phyloP scores from a whole-genome alignment of 1,140 invertebrate genomes.

The Helicoverpa zea region DNA sequence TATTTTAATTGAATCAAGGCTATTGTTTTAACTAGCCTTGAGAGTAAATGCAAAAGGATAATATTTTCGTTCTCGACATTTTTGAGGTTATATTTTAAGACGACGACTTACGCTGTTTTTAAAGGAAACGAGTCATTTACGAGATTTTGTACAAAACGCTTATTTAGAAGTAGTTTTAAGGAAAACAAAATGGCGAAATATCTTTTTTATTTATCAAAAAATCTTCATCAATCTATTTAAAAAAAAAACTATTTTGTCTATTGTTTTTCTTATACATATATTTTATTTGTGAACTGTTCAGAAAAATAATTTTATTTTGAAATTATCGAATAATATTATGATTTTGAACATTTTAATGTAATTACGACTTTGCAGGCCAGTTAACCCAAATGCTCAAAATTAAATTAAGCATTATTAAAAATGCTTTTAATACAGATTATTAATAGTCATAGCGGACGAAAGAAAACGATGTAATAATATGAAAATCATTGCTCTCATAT shows the following conservation, averaged over 20 bases:
- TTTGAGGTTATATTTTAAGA: constrained; percentile 11
- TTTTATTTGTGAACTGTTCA: not conserved
- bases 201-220: not conserved
- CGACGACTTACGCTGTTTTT: constrained; percentile 62
- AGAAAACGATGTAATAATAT: not conserved
- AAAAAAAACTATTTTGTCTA: not conserved
- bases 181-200: not conserved
- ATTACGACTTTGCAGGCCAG: not conserved
- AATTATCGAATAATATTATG: not conserved
- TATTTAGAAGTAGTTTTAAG: constrained; percentile 39
- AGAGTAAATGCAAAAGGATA: not conserved
- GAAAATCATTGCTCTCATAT: not conserved
- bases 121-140: constrained; percentile 62
- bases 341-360: not conserved
- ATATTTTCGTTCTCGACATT: constrained; percentile 17
- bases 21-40: constrained; percentile 6
- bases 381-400: not conserved
- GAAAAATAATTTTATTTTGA: not conserved
- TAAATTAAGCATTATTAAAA: not conserved
- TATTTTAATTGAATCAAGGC: constrained; percentile 5
- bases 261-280: constrained; percentile 3
- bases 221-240: not conserved
- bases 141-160: constrained; percentile 45
- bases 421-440: not conserved
- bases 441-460: not conserved